These are phyloP conservation scores for Calameuta filiformis DNA, from an alignment of 2,888 invertebrate species.

Conservation along the genomic window DNA sequence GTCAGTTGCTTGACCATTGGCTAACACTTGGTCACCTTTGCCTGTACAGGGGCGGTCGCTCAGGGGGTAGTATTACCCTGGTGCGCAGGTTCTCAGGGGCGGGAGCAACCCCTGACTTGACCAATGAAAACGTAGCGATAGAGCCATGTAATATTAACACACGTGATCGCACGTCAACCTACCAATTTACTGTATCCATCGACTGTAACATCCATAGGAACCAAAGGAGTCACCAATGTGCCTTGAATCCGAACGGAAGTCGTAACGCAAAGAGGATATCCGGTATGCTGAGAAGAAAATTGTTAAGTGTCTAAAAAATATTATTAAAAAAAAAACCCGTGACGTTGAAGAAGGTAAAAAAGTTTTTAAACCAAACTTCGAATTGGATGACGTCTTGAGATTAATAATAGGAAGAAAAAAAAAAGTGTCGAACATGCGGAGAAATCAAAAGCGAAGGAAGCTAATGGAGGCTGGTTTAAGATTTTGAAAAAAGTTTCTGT, in stretches of 20 bases:
- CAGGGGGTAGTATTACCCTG: slow-evolving; percentile 28
- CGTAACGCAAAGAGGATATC: not conserved
- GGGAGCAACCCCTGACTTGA: slow-evolving; percentile 17
- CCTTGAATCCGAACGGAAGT: not conserved
- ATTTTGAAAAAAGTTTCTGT: not conserved
- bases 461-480: not conserved
- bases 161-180: slow-evolving; percentile 7
- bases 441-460: not conserved
- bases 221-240: slow-evolving; percentile 26
- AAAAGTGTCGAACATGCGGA: not conserved
- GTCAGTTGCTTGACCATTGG: not conserved
- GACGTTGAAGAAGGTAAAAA: not conserved
- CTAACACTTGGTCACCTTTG: not conserved
- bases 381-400: not conserved
- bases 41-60: slow-evolving; percentile 4
- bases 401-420: not conserved
- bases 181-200: not conserved
- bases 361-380: not conserved
- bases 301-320: not conserved
- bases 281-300: not conserved
- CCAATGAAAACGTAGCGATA: not conserved
- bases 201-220: not conserved
- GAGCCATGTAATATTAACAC: slow-evolving; percentile 8
- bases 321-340: not conserved
- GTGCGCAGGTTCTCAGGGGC: slow-evolving; percentile 40